Evolutionary conservation across 2,797 vertebrate species (phyloP).

Genomic region (Chaunax sp.): DNA sequence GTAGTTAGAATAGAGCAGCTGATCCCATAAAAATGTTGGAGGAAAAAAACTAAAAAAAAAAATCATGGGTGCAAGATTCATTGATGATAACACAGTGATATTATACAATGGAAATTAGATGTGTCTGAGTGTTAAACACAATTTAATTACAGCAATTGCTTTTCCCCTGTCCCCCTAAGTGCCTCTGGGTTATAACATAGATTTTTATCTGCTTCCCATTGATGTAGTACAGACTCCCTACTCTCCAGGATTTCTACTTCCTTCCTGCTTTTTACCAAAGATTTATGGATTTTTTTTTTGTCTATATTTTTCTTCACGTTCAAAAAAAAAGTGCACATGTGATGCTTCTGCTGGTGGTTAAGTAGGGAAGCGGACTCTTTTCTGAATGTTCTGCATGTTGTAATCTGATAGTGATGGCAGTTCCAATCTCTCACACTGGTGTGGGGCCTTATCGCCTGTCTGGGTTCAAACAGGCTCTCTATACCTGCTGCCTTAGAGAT

Average conservation of each 20-base stretch:
- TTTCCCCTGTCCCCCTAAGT: slow-evolving; percentile 56
- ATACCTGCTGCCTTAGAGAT: slow-evolving; percentile 72
- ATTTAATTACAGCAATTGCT: slow-evolving; percentile 69
- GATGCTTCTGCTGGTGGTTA: slow-evolving; percentile 51
- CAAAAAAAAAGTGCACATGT: slow-evolving; percentile 43
- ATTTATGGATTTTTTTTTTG: slow-evolving; percentile 21
- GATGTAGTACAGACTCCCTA: slow-evolving; percentile 38
- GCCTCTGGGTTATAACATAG: slow-evolving; percentile 50
- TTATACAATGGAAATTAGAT: slow-evolving; percentile 64
- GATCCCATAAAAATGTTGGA: slow-evolving; percentile 51
- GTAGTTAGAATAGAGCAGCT: slow-evolving; percentile 51
- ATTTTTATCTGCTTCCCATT: slow-evolving; percentile 63
- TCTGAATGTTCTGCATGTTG: slow-evolving; percentile 64
- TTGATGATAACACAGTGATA: slow-evolving; percentile 57
- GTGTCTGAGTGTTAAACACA: slow-evolving; percentile 61
- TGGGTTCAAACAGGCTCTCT: slow-evolving; percentile 53
- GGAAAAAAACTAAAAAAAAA: slow-evolving; percentile 28
- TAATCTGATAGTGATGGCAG: slow-evolving; percentile 68
- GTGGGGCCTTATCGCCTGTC: slow-evolving; percentile 63
- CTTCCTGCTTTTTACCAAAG: slow-evolving; percentile 60
- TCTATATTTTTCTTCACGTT: slow-evolving; percentile 6
- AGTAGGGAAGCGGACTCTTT: slow-evolving; percentile 47
- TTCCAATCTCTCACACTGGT: slow-evolving; percentile 60
- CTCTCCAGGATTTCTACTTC: slow-evolving; percentile 28
- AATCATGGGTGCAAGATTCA: slow-evolving; percentile 53